These are phyloP conservation scores for Heteromyza rotundicornis DNA, from an alignment of 2,888 invertebrate genomes.

Conservation along the genomic window DNA sequence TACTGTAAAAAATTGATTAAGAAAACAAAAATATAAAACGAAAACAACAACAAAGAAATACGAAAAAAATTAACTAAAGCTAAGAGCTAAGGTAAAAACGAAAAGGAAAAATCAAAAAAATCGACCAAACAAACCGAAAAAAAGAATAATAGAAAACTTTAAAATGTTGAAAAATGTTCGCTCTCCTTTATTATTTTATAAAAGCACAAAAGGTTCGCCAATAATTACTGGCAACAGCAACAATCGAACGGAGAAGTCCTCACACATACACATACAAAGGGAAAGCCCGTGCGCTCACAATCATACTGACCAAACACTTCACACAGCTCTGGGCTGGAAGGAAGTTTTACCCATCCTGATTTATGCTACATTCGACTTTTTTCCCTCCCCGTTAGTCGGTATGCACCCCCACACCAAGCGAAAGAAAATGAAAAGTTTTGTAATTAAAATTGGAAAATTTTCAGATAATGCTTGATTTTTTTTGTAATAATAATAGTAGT, in stretches of 20 bases:
- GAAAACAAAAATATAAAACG: too few species aligned
- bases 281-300: neutral
- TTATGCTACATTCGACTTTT: neutral
- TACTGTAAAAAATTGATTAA: too few species aligned
- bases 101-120: conserved; percentile 8
- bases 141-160: neutral
- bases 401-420: neutral
- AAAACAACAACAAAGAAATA: too few species aligned
- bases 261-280: too few species aligned
- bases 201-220: neutral
- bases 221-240: neutral
- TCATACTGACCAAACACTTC: neutral
- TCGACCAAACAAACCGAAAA: neutral
- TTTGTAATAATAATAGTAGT: neutral
- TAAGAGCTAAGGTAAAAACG: neutral
- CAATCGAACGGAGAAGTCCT: too few species aligned
- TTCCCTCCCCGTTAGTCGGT: neutral
- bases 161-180: neutral
- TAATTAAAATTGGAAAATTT: conserved; percentile 40
- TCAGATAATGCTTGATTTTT: conserved; percentile 31
- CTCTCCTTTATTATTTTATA: neutral
- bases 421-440: conserved; percentile 28
- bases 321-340: neutral
- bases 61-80: too few species aligned
- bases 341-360: neutral